Base-by-base conservation (phyloP, 2,113 vertebrate species). In the Asarcornis scutulata region DNA sequence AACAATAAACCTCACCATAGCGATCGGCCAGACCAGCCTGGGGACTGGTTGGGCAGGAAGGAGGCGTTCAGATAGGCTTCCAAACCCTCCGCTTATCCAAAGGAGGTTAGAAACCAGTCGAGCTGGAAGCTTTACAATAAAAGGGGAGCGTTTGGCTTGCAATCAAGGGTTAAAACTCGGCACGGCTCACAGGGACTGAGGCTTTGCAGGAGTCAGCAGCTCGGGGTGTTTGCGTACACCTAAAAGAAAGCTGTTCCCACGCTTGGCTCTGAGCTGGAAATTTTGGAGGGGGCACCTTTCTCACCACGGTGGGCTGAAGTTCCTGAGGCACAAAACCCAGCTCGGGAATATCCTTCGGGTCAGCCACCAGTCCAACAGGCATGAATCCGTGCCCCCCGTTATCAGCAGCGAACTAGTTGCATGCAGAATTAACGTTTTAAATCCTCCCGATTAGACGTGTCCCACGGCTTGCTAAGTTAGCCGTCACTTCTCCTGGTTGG, bases 41-140 rank as follows among this genome's bases (percentile, higher is more conserved):
- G 78, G 36, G 96, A 97, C 92, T 67, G 42, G 95, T 97, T 71
- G 44, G 91, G 38, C 83, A 58, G 64, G 94, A 89, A 56, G 36
- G 53, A 16, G 26, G 34, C 68, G 56, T 13, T 91, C 68, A 86
- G 83, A 94, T 90, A 46, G 52, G 92, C 84, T 91, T 91, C 83
- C 83, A 76, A 86, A 52, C 31, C 2, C 75, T 73, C 58, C 71
- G 14, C 40, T 69, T 52, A 72, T 71, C 84, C 93, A 94, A 91
- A 89, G 10, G 60, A 93, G 64, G 17, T 88, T 93, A 58, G 11
- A 75, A 93, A 93, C 89, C 63, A n/a, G 94, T 77, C 23, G 46
- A 82, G 75, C 91, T 79, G 80, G 93, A 95, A 90, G 42, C 38
- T 22, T 82, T 27, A 67, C 73, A 44, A 66, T 48, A 87, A 58